These are phyloP conservation scores for Dipus sagitta DNA, from an alignment of 2,797 vertebrate genomes.

Conservation along the genomic window DNA sequence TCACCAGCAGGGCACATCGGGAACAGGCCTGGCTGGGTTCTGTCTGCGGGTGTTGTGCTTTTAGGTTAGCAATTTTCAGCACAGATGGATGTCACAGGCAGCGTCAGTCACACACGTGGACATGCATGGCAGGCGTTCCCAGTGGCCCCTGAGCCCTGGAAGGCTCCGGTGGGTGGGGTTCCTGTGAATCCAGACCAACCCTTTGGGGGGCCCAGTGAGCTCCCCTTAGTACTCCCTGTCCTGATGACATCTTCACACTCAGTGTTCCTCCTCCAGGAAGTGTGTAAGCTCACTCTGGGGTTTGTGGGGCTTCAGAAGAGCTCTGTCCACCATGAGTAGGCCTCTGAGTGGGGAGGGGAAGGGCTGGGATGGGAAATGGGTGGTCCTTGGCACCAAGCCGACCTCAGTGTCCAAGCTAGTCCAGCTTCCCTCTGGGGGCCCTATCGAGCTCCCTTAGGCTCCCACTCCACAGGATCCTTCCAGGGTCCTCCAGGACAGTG, in stretches of 20 bases:
- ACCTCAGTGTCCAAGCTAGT: neutral
- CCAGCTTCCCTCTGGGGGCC: neutral
- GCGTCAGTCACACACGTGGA: too few species aligned
- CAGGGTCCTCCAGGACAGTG: neutral
- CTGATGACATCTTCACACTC: too few species aligned
- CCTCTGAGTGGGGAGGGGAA: neutral
- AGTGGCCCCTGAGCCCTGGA: neutral
- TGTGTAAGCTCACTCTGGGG: neutral
- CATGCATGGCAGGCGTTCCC: rapidly evolving
- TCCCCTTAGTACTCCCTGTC: neutral
- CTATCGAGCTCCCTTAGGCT: neutral
- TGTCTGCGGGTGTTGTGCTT: too few species aligned
- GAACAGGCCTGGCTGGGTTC: too few species aligned
- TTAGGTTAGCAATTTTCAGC: rapidly evolving
- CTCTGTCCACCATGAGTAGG: neutral
- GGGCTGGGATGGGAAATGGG: neutral
- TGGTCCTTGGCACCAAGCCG: neutral
- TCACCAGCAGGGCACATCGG: too few species aligned
- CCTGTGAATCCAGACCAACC: neutral
- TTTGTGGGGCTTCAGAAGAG: neutral
- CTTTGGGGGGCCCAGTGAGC: neutral
- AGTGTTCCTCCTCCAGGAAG: neutral
- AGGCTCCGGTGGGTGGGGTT: neutral
- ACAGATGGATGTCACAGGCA: rapidly evolving
- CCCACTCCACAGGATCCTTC: neutral